Evolutionary conservation across 2,888 invertebrate genomes (phyloP), one percentile per base, ranked within the genome.

Genomic region (Mesorhabditis spiculigera): DNA sequence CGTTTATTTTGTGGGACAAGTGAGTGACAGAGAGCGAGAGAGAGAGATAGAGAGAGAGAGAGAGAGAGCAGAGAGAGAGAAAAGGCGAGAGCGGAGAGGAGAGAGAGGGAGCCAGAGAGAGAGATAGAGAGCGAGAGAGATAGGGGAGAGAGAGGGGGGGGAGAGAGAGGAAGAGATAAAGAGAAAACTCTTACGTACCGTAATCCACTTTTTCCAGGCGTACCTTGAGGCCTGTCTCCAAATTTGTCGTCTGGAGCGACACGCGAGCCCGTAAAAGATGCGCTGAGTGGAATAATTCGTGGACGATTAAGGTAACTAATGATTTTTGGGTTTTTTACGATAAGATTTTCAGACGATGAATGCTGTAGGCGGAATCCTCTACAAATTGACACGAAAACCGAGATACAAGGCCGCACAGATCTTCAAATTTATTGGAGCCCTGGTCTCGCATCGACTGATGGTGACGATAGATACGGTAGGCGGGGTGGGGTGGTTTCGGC

Each of bases 351-450:
- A 81, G 81, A 65, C 65, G 4, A 28, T 82, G 8, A 78, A 82
- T 83, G 85, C 89, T n/a, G 90, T 90, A 45, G 90, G 91, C 8
- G 91, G 90, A 82, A 82, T 91, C 4, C 87, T 94, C 10, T 92
- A 93, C 86, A 87, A 91, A 68, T 73, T 94, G n/a, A 91, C 93
- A 4, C 89, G 93, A 73, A 91, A 90, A 82, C 91, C 91, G 81
- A 89, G 93, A 74, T 94, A 92, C 87, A 89, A 93, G 80, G 92
- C 93, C 5, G 94, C 92, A 43, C 93, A 93, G 87, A 91, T 92
- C 45, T 88, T 95, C 65, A 72, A 73, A 43, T 83, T 84, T 71
- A 68, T 83, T n/a, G 75, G 74, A 64, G 77, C 77, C n/a, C 82
- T 85, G 82, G 80, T 85, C 5, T 71, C 77, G 4, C 78, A 79